Base-by-base conservation (phyloP, 2,888 invertebrate species). In the Dexiosoma caninum region DNA sequence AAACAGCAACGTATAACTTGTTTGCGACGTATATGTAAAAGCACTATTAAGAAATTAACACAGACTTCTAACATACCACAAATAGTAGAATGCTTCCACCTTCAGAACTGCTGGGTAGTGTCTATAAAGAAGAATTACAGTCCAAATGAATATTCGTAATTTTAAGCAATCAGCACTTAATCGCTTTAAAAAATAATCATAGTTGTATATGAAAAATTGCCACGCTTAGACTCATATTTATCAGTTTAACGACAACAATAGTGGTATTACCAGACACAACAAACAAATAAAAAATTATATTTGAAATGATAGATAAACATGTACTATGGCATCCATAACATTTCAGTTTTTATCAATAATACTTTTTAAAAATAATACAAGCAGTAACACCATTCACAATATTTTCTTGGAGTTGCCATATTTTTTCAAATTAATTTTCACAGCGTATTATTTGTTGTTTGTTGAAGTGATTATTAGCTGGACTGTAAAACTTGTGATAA, bases 111-210 rank as follows among this genome's bases (percentile, higher is more conserved):
- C 66, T 19, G 66, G 66, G 27, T 53, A 1, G 7, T 19, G 1
- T 2, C 10, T 10, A 42, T 30, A 19, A 14, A 35, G 6, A 69
- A 14, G 16, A 55, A 51, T 23, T 27, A 14, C 14, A 44, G 10
- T 42, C 12, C 9, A 30, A 32, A 40, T 44, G 16, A 42, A 19
- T 42, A 21, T 30, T 14, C 21, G 16, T 70, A 76, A 72, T 80
- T 76, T 67, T 62, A 71, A 62, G 67, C 76, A 71, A 80, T 70
- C 76, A 80, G 57, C 71, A 60, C 40, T 60, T 80, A 80, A 76
- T 67, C 75, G 75, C 60, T 49, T 72, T 49, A 72, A 72, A 14
- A n/a, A 49, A 62, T 60, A 76, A 62, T 49, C 62, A 72, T n/a
- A n/a, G n/a, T n/a, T n/a, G n/a, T n/a, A n/a, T n/a, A 40, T 55